Conservation (phyloP, 2,797 vertebrate species). For the Pangasius djambal region DNA sequence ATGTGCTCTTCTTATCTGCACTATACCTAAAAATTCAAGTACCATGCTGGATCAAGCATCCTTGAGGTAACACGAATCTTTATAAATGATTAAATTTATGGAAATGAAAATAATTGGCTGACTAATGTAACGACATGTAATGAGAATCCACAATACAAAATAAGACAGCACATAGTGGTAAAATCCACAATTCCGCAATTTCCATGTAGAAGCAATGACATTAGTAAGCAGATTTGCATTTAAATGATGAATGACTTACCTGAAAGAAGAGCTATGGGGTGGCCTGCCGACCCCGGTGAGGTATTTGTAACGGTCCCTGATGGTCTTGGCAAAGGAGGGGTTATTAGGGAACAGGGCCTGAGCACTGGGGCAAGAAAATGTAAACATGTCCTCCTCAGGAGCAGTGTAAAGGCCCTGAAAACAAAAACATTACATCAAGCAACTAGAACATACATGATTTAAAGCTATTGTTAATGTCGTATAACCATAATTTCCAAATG, state of each 20-base stretch:
- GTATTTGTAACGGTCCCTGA: constrained; percentile 82
- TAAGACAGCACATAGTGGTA: not conserved
- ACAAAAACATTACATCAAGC: constrained; percentile 12
- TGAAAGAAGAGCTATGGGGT: constrained; percentile 69
- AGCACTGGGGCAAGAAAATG: constrained; percentile 79
- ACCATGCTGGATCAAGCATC: not conserved
- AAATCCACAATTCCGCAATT: not conserved
- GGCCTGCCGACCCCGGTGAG: constrained; percentile 79
- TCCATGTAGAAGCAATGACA: not conserved
- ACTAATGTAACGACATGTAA: not conserved
- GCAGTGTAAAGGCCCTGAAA: constrained; percentile 61
- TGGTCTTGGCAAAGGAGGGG: constrained; percentile 81
- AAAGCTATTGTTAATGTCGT: not conserved
- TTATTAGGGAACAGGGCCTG: constrained; percentile 84
- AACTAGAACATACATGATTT: not conserved
- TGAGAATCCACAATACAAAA: not conserved
- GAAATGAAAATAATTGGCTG: not conserved
- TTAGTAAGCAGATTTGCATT: not conserved
- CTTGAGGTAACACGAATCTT: not conserved
- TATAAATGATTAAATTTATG: not conserved
- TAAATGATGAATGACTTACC: constrained; percentile 59
- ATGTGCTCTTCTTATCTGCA: not conserved
- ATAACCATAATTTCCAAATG: not conserved
- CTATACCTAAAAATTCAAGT: not conserved
- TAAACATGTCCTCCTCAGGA: constrained; percentile 75